phyloP scores from a whole-genome alignment of 2,113 vertebrate genomes.

The Daphoenositta chrysoptera region DNA sequence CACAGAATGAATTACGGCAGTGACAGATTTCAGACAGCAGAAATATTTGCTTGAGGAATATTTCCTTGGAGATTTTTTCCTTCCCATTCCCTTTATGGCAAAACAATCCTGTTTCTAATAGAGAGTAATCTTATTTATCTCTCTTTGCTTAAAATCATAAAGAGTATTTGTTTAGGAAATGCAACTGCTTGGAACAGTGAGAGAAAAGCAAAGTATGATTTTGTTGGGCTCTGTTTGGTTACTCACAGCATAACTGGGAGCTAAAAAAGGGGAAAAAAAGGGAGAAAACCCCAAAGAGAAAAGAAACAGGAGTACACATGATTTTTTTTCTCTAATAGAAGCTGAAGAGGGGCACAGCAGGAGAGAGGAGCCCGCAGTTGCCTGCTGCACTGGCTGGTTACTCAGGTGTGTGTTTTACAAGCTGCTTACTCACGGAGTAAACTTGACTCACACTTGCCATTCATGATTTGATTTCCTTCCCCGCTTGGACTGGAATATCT shows the following conservation, averaged over 20 bases:
- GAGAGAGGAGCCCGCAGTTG: background rate
- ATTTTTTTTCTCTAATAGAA: background rate
- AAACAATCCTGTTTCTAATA: background rate
- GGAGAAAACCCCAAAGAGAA: background rate
- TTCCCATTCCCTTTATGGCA: background rate
- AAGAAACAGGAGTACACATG: fast-evolving
- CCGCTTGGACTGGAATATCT: background rate
- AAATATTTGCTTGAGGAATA: background rate
- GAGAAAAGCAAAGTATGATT: background rate
- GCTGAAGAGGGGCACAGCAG: background rate
- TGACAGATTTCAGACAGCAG: background rate
- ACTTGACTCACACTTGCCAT: background rate
- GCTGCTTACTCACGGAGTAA: background rate
- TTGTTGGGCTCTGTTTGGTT: background rate
- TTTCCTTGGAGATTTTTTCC: background rate
- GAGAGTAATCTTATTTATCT: background rate
- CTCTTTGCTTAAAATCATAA: background rate
- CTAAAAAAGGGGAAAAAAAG: background rate
- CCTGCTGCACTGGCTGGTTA: background rate
- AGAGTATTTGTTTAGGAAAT: background rate
- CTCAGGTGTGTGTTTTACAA: background rate
- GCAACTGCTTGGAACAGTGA: background rate
- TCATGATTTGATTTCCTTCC: background rate
- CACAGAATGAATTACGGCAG: background rate
- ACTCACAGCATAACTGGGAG: background rate